Evolutionary conservation across 2,113 vertebrate genomes (phyloP).

Genomic region (Puntigrus tetrazona): DNA sequence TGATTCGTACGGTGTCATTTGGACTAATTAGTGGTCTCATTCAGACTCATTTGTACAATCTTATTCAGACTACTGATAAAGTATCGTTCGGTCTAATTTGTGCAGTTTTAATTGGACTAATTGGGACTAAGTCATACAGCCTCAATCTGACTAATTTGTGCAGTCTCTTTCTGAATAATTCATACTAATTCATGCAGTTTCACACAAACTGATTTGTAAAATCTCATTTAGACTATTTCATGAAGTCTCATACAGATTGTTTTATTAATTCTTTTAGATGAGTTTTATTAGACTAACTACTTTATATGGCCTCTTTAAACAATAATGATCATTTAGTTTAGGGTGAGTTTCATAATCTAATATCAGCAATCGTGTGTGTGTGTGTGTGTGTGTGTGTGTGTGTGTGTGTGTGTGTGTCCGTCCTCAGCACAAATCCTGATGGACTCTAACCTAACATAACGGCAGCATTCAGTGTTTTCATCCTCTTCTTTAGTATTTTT

Average conservation of each 20-base stretch:
- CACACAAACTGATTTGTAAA: too few species aligned
- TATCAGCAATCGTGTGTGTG: background rate
- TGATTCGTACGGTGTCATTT: background rate
- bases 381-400: background rate
- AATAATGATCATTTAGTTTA: background rate
- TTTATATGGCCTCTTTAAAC: background rate
- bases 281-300: too few species aligned
- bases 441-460: background rate
- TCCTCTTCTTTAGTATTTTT: background rate
- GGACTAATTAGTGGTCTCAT: rapidly evolving
- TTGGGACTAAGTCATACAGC: too few species aligned
- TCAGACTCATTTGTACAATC: background rate
- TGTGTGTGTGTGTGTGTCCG: background rate
- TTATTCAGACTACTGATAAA: background rate
- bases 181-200: too few species aligned
- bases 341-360: background rate
- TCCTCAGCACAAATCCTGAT: background rate
- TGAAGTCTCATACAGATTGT: rapidly evolving
- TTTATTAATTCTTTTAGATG: too few species aligned
- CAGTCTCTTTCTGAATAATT: too few species aligned
- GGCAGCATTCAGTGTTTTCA: background rate
- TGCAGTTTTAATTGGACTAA: too few species aligned
- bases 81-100: too few species aligned
- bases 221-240: too few species aligned
- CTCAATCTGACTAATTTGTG: too few species aligned